Evolutionary conservation across 2,113 vertebrate species (phyloP), one percentile per base, ranked within the genome.

Genomic region (Mirounga angustirostris): DNA sequence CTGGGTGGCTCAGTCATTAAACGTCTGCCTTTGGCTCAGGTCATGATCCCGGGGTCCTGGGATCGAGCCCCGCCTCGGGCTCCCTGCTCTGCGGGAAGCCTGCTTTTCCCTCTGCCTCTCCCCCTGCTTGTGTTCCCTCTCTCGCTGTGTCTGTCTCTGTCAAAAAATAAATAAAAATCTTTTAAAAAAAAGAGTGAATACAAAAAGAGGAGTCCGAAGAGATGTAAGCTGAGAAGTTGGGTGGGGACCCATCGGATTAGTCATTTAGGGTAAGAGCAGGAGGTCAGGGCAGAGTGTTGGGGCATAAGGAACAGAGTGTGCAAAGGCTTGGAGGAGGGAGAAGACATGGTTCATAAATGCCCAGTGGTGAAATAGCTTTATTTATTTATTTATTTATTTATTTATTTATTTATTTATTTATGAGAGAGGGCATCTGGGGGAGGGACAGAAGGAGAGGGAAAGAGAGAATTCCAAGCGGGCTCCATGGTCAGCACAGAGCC

Each of bases 261-360:
- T 80, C 24, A 14, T 54, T n/a, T 28, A 59, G 30, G 50, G 30
- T 14, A 26, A n/a, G 46, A 65, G 63, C 33, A 4, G 16, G 2
- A 21, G 40, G 14, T 52, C 14, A 82, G 30, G 22, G 67, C 26
- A 79, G 9, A 15, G 65, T 61, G 15, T 56, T 3, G 26, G 52
- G 63, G 13, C 12, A 9, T 46, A 19, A 85, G 54, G 71, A 91
- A 43, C 18, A 90, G 74, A 13, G 0, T 50, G 7, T 79, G 24
- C 15, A 18, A 50, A 87, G 28, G 26, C 11, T 58, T 73, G 26
- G 80, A 19, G 36, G 61, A 67, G 80, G 59, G 4, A 83, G 52
- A 69, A 16, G 14, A 28, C 0, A 2, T 52, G 36, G 40, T 6
- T 12, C 21, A 0, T 30, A 21, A n/a, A 13, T 0, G 2, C 67